phyloP scores from a whole-genome alignment of 2,888 invertebrate genomes.

The Pammene fasciana region DNA sequence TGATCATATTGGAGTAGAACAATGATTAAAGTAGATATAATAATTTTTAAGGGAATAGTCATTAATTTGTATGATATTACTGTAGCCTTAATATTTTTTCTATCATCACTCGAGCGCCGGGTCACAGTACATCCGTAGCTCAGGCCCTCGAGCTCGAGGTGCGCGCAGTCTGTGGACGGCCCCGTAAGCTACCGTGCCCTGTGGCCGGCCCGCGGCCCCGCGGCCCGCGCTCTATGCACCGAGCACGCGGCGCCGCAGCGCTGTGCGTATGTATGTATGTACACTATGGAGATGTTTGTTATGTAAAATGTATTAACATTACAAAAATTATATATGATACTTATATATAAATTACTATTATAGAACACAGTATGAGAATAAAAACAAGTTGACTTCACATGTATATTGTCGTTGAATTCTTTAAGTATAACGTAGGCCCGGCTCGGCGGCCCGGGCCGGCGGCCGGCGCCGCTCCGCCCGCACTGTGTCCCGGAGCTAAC shows the following conservation, averaged over 20 bases:
- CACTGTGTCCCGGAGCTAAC: slow-evolving; percentile 59
- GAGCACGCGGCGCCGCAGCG: slow-evolving; percentile 47
- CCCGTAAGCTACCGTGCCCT: not conserved
- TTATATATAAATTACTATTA: slow-evolving; percentile 83
- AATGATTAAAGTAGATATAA: slow-evolving; percentile 81
- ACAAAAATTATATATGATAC: slow-evolving; percentile 82
- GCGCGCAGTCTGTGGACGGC: not conserved
- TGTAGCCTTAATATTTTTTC: slow-evolving; percentile 80
- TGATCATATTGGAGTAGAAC: slow-evolving; percentile 80
- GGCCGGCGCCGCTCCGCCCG: slow-evolving; percentile 35
- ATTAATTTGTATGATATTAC: slow-evolving; percentile 84
- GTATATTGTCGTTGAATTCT: slow-evolving; percentile 70
- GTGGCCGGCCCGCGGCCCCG: not conserved
- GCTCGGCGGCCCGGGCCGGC: slow-evolving; percentile 52
- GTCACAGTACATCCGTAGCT: slow-evolving; percentile 22
- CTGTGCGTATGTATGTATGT: slow-evolving; percentile 73
- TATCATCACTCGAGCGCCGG: slow-evolving; percentile 70
- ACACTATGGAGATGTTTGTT: slow-evolving; percentile 82
- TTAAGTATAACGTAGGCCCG: slow-evolving; percentile 72
- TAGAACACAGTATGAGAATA: slow-evolving; percentile 83
- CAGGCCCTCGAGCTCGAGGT: not conserved
- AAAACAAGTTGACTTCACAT: slow-evolving; percentile 79
- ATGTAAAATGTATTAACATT: slow-evolving; percentile 83
- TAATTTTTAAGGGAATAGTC: slow-evolving; percentile 84
- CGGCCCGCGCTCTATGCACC: not conserved